Evolutionary conservation across 2,113 vertebrate genomes (phyloP), one percentile per base, ranked within the genome.

Genomic region (Thinocorus orbignyianus): DNA sequence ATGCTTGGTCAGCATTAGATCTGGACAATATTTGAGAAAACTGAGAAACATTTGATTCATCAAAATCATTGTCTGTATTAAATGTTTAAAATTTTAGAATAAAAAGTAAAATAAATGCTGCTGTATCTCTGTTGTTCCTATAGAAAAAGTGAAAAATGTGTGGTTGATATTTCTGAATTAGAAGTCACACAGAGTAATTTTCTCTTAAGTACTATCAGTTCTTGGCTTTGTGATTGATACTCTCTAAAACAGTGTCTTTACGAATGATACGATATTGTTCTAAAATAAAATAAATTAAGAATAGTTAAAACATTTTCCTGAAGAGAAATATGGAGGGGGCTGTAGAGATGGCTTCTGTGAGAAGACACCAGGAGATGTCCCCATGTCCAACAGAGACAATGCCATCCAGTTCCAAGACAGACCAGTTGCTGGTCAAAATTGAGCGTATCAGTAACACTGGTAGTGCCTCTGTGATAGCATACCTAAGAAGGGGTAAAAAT

Each of bases 361-460:
- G 39, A 74, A 60, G 24, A 39, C 6, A 61, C 2, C 1, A 17
- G 31, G 8, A 62, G 23, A 11, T 44, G 2, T 1, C 23, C 10
- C 11, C 6, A 35, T 7, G 13, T 54, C 16, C 1, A 0, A 46
- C 4, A n/a, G 30, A 88, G 41, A 5, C 41, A 37, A 5, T 55
- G 15, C 18, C 18, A 26, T 5, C 5, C 5, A 10, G 3, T 25
- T 70, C 24, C 41, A n/a, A 37, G 37, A 22, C 5, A 16, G 39
- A 52, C 14, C 24, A 1, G 0, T 6, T 1, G 1, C 71, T 72
- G 39, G 13, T 28, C 17, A 48, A 69, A 31, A 25, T 8, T 26
- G 10, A 83, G 51, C 17, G 15, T 25, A 26, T 41, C 44, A 71
- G 11, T 1, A 1, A 5, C 0, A 0, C 0, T 46, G 19, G 11